A percentile compares a stretch with the other conserved stretches of the same genome.
Conservation (phyloP, 2,888 invertebrate species). For the Rotaria magnacalcarata region DNA sequence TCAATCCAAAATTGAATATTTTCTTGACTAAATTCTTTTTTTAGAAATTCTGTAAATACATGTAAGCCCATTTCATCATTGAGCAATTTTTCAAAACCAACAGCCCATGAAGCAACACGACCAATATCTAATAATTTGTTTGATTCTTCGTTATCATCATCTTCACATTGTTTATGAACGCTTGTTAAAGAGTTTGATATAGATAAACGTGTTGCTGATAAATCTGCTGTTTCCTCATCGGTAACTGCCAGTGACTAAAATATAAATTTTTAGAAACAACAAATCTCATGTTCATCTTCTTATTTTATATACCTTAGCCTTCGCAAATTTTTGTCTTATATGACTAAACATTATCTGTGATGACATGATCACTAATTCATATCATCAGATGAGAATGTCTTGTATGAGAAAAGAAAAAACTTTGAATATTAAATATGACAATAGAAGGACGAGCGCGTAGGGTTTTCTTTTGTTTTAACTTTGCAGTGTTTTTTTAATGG, state of each 20-base stretch:
- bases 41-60: constrained; percentile 85
- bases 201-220: constrained; percentile 41
- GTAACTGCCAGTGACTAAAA: constrained; percentile 52
- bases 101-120: constrained; percentile 75
- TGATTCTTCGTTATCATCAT: constrained; percentile 48
- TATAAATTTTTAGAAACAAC: neutral
- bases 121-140: constrained; percentile 48
- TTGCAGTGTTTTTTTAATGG: neutral
- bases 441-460: neutral
- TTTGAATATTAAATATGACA: neutral
- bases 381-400: neutral
- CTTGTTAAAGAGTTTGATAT: constrained; percentile 49
- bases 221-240: constrained; percentile 49
- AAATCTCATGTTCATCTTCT: neutral
- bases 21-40: constrained; percentile 94
- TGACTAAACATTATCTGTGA: neutral
- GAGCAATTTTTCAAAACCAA: constrained; percentile 81
- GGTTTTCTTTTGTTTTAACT: neutral
- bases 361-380: neutral
- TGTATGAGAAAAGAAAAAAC: neutral
- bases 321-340: neutral
- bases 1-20: constrained; percentile 94
- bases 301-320: neutral
- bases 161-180: constrained; percentile 48
- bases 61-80: constrained; percentile 79